Evolutionary conservation across 2,113 vertebrate species (phyloP).

Genomic region (Patagioenas fasciata): DNA sequence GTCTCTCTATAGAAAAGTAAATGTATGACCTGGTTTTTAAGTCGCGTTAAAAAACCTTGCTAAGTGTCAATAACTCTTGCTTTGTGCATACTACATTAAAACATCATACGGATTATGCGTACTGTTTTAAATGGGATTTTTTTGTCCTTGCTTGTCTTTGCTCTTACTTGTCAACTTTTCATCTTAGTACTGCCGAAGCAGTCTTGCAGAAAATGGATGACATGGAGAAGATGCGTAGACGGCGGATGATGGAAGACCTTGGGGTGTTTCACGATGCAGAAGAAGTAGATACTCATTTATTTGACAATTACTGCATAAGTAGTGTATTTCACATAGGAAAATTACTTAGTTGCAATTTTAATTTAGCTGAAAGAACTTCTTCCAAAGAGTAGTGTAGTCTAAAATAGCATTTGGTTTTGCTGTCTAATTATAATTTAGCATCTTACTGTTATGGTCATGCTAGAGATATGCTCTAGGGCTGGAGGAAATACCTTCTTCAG

Average conservation of each 20-base stretch:
- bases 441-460: not conserved
- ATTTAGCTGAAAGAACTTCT: not conserved
- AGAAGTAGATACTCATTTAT: constrained; percentile 70
- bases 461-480: not conserved
- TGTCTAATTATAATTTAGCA: not conserved
- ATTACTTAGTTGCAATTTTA: not conserved
- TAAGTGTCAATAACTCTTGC: not conserved
- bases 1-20: not conserved
- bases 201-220: constrained; percentile 97
- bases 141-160: not conserved
- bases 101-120: not conserved
- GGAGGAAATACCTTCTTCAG: not conserved
- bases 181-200: constrained; percentile 89
- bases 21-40: not conserved
- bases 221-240: constrained; percentile 91
- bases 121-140: not conserved
- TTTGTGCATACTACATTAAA: not conserved
- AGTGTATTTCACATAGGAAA: not conserved
- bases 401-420: not conserved
- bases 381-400: not conserved
- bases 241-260: constrained; percentile 76
- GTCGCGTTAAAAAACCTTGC: not conserved
- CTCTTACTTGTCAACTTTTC: not conserved
- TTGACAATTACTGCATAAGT: not conserved
- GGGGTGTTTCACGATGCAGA: constrained; percentile 70